Evolutionary conservation across 1,140 invertebrate genomes (phyloP).

Genomic region (Bombyx mori): DNA sequence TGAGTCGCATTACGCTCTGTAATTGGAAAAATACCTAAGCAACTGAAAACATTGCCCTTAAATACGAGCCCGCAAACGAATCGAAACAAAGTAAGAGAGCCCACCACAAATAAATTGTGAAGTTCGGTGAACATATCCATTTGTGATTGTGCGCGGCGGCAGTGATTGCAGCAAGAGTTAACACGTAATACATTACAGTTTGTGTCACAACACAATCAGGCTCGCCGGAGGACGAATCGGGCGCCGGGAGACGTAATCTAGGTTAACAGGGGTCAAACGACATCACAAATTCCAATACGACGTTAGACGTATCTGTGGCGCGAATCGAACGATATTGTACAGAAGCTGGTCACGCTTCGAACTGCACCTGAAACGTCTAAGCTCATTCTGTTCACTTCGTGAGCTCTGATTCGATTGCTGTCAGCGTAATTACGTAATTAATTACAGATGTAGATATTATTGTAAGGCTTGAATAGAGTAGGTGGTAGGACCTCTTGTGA

Average conservation of each 20-base stretch:
- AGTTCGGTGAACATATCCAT: constrained; percentile 60
- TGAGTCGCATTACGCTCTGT: too few relatives aligned
- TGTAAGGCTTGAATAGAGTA: too few relatives aligned
- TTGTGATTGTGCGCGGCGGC: constrained; percentile 58
- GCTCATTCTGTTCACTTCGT: too few relatives aligned
- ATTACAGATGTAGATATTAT: too few relatives aligned
- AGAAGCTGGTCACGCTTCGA: constrained; percentile 10
- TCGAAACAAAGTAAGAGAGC: constrained; percentile 1
- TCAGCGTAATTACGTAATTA: too few relatives aligned
- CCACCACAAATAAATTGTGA: constrained; percentile 41
- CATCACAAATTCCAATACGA: constrained; percentile 73
- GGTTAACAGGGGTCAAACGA: constrained; percentile 73
- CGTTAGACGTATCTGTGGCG: constrained; percentile 71
- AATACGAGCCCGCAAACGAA: too few relatives aligned
- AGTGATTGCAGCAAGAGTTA: constrained; percentile 70
- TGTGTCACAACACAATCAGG: constrained; percentile 71
- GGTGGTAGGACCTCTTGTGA: too few relatives aligned
- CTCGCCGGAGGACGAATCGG: constrained; percentile 66
- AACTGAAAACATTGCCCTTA: too few relatives aligned
- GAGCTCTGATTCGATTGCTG: too few relatives aligned
- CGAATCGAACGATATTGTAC: constrained; percentile 55
- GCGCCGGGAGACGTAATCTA: constrained; percentile 70
- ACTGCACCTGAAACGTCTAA: too few relatives aligned
- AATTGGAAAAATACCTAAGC: too few relatives aligned
- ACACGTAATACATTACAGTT: constrained; percentile 71